Conservation (phyloP, 2,888 invertebrate genomes). For the Patella ulyssiponensis region DNA sequence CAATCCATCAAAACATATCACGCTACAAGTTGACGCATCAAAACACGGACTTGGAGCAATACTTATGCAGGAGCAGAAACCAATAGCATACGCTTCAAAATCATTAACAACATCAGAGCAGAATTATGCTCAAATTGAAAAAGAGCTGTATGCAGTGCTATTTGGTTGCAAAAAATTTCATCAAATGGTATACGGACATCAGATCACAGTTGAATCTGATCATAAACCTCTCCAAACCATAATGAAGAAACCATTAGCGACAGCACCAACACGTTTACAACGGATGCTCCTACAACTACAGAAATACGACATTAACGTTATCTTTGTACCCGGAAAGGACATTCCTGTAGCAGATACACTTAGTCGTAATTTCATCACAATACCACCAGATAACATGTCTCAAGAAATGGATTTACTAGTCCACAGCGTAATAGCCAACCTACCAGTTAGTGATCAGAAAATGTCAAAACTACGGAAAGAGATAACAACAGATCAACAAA, state of each 20-base stretch:
- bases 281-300: conserved; percentile 18
- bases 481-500: conserved; percentile 23
- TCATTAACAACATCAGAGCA: conserved; percentile 22
- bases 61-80: conserved; percentile 31
- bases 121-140: conserved; percentile 37
- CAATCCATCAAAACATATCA: conserved; percentile 21
- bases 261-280: conserved; percentile 14
- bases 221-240: conserved; percentile 28
- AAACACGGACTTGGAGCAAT: conserved; percentile 32
- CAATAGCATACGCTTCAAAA: conserved; percentile 31
- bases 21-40: conserved; percentile 20
- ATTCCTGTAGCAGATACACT: conserved; percentile 8
- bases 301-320: conserved; percentile 18
- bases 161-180: conserved; percentile 21
- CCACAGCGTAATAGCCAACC: conserved; percentile 28
- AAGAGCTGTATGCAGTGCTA: conserved; percentile 23
- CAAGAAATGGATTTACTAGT: conserved; percentile 34
- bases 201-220: conserved; percentile 13
- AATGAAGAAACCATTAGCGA: conserved; percentile 18
- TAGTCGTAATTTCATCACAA: conserved; percentile 25
- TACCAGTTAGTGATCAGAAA: conserved; percentile 35
- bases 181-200: conserved; percentile 12
- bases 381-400: conserved; percentile 30
- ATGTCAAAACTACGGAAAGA: conserved; percentile 29
- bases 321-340: conserved; percentile 10